Evolutionary conservation across 2,888 invertebrate species (phyloP), one percentile per base, ranked within the genome.

Genomic region (Epirrhoe tristata): DNA sequence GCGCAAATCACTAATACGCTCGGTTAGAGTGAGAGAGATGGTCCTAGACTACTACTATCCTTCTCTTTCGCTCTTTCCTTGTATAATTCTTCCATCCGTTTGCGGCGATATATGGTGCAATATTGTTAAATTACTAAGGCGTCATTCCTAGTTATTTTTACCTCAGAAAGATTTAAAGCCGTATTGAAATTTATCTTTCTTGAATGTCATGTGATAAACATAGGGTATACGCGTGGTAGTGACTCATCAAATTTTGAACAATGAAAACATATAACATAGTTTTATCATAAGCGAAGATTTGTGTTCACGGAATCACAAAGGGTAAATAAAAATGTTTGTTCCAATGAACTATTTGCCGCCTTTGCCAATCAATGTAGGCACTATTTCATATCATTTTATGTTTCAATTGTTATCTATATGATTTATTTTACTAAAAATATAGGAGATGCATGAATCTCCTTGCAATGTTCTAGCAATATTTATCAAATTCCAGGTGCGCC

Each of bases 401-500:
- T 36, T 7, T 36, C 10, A 3, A 3, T 36, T 36, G 36, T 36
- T 1, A 36, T 8, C 8, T 36, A 36, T 36, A 36, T 1, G 0
- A 6, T 8, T 36, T 36, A 8, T 7, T 36, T 8, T 36, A 36
- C 8, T 36, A 36, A 36, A 36, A 36, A 36, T 8, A 36, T 36
- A 8, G 10, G 36, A 36, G 8, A 36, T 36, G 10, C 36, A 36
- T 36, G 36, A 3, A 3, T 8, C 10, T 8, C 24, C 24, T 24
- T 2, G 24, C 24, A 43, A 12, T 48, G 48, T 16, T 6, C 14
- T 56, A 31, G 36, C 32, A 52, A 43, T 54, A 16, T 46, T 46
- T 54, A 14, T 14, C 12, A 14, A 63, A 31, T 84, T 85, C 5
- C 84, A 96, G 96, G 94, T 68, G 90, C 84, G 58, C 90, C 95